Percentiles rank a stretch among this genome's conserved stretches.
These are phyloP conservation scores for Phyllostomus discolor DNA, from an alignment of 2,113 vertebrate species.

Conservation along the genomic window DNA sequence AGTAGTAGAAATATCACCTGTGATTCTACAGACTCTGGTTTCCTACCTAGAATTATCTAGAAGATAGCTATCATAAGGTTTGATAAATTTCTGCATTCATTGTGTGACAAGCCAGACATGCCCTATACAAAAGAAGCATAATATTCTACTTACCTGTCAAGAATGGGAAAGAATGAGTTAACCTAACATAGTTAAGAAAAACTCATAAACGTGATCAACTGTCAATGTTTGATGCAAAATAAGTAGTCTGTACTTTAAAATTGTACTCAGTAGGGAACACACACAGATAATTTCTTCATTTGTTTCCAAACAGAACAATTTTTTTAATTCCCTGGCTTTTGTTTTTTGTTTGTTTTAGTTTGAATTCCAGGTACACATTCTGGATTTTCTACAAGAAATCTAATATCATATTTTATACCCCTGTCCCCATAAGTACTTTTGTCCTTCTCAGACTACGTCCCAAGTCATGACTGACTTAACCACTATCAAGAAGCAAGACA, in stretches of 20 bases:
- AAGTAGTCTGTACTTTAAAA: neutral
- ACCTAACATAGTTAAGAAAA: neutral
- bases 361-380: neutral
- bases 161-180: neutral
- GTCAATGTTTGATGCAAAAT: neutral
- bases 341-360: neutral
- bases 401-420: slow-evolving; percentile 18
- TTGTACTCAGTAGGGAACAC: neutral
- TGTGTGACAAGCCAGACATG: neutral
- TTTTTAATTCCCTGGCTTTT: neutral
- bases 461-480: neutral
- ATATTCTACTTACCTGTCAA: neutral
- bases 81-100: neutral
- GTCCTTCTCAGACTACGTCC: neutral
- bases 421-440: neutral
- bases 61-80: neutral
- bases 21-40: neutral
- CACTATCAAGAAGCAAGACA: neutral
- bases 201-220: neutral
- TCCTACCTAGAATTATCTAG: neutral
- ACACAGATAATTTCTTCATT: neutral
- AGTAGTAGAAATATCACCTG: neutral
- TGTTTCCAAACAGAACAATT: neutral
- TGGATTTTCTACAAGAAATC: neutral
- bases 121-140: neutral